Evolutionary conservation across 2,113 vertebrate species (phyloP).

Genomic region (Asarcornis scutulata): DNA sequence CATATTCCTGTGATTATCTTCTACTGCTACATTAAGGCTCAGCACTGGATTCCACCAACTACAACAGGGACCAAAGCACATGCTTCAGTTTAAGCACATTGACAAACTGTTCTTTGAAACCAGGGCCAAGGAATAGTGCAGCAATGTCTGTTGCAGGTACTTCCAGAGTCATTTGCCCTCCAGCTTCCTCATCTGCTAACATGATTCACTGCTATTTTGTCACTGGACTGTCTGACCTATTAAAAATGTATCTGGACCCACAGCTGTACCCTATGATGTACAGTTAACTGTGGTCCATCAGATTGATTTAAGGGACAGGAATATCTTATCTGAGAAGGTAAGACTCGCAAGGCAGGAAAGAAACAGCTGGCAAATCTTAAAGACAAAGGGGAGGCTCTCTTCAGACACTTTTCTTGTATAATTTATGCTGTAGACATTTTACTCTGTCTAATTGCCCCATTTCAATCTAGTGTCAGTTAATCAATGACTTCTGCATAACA

Average conservation of each 20-base stretch:
- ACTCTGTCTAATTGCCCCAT: constrained; percentile 69
- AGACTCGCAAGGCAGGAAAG: constrained; percentile 34
- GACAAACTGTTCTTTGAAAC: neutral
- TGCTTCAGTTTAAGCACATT: neutral
- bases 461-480: constrained; percentile 66
- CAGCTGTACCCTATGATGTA: constrained; percentile 42
- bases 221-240: constrained; percentile 22
- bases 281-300: neutral
- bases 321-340: constrained; percentile 54
- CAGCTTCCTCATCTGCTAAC: neutral
- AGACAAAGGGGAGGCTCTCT: constrained; percentile 51
- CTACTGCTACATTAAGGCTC: neutral
- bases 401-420: constrained; percentile 57
- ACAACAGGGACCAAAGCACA: neutral
- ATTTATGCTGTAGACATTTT: constrained; percentile 71
- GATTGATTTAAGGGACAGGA: constrained; percentile 24
- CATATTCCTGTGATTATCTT: neutral
- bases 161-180: neutral
- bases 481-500: constrained; percentile 60
- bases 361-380: constrained; percentile 48
- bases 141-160: neutral
- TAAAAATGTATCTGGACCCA: constrained; percentile 54
- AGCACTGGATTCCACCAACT: neutral
- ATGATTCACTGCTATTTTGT: constrained; percentile 13
- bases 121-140: neutral